phyloP scores from a whole-genome alignment of 2,797 vertebrate species.

The Galaxias olidus region DNA sequence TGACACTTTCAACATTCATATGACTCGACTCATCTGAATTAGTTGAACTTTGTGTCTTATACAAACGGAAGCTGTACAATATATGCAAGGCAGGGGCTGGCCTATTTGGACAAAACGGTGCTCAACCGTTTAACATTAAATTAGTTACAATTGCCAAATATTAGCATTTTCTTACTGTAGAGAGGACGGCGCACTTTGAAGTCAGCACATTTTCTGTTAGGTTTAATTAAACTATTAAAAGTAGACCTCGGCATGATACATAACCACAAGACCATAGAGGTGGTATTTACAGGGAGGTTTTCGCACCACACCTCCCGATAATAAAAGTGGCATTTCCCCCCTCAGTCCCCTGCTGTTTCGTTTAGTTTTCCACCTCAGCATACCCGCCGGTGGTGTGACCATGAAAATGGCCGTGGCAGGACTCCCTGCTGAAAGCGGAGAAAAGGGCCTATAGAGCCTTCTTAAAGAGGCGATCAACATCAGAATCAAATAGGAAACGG shows the following conservation, averaged over 20 bases:
- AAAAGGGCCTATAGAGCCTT: slow-evolving; percentile 63
- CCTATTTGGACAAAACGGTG: no score
- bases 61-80: no score
- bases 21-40: no score
- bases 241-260: background rate
- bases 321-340: slow-evolving; percentile 52
- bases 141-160: no score
- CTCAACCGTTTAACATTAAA: no score
- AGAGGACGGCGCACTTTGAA: no score
- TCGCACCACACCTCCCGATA: slow-evolving; percentile 69
- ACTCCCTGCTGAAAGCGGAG: slow-evolving; percentile 59
- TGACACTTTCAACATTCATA: no score
- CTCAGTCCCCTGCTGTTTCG: slow-evolving; percentile 64
- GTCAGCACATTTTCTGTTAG: background rate
- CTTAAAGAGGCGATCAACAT: slow-evolving; percentile 82
- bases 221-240: slow-evolving; percentile 1
- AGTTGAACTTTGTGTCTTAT: no score
- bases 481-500: slow-evolving; percentile 82
- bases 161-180: no score
- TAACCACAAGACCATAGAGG: slow-evolving; percentile 39
- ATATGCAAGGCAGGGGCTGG: no score
- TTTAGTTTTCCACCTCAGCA: slow-evolving; percentile 80
- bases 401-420: slow-evolving; percentile 79
- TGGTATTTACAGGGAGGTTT: slow-evolving; percentile 38
- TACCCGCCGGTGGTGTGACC: slow-evolving; percentile 76